Evolutionary conservation across 2,113 vertebrate species (phyloP).

Genomic region (Callospermophilus lateralis): DNA sequence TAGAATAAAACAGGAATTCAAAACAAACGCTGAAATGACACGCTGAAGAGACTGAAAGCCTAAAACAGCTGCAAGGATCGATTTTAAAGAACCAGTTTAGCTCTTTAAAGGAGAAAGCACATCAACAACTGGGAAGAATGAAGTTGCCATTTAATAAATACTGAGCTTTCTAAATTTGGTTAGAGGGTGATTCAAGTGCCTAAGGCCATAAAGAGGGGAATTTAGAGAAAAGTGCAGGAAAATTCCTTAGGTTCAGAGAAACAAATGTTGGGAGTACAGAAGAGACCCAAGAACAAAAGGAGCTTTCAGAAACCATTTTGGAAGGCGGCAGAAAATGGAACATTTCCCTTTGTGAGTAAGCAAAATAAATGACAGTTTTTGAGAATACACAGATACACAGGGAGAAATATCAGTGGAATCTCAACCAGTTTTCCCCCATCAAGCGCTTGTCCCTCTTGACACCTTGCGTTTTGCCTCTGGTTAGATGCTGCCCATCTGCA

Average conservation of each 20-base stretch:
- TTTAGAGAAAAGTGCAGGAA: slow-evolving; percentile 50
- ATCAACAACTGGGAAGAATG: neutral
- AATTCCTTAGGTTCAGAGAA: slow-evolving; percentile 36
- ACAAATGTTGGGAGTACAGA: slow-evolving; percentile 14
- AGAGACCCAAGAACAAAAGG: neutral
- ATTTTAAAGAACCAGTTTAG: neutral
- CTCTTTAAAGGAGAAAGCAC: slow-evolving; percentile 26
- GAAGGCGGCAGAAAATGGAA: neutral
- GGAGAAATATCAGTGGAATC: neutral
- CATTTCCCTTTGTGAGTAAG: neutral
- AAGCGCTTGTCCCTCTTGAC: neutral
- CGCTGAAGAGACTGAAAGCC: slow-evolving; percentile 22
- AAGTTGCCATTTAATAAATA: neutral
- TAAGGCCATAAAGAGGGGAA: neutral
- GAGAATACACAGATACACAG: neutral
- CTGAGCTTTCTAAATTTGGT: slow-evolving; percentile 17
- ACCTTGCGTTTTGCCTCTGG: neutral
- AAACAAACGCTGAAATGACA: neutral
- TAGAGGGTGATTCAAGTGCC: neutral
- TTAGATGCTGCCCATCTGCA: neutral
- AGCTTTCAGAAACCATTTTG: neutral
- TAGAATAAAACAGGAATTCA: slow-evolving; percentile 1
- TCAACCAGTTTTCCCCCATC: neutral
- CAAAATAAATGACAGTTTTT: neutral
- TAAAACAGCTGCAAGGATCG: slow-evolving; percentile 15